These are phyloP conservation scores for Acronicta leporina DNA, from an alignment of 2,888 invertebrate species.

Conservation along the genomic window DNA sequence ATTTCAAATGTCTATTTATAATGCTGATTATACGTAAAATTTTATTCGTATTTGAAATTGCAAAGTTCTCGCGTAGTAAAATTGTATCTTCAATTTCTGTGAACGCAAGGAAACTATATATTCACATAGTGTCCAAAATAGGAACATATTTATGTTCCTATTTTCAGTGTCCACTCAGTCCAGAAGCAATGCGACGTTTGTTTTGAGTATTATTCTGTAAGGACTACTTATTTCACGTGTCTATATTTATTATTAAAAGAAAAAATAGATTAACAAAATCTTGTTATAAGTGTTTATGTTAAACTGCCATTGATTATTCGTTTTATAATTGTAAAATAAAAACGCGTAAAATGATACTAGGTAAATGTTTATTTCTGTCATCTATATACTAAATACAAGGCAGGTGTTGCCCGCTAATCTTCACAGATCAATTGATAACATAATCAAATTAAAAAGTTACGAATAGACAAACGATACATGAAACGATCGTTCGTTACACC, in stretches of 20 bases:
- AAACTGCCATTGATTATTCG: conserved; percentile 23
- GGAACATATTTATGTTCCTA: too few species aligned
- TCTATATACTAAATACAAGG: conserved; percentile 83
- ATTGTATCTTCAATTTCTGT: too few species aligned
- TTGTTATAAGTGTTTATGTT: too few species aligned
- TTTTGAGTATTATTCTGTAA: background rate
- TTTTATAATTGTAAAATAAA: conserved; percentile 55
- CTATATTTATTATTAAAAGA: too few species aligned
- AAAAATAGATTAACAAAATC: background rate
- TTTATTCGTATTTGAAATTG: too few species aligned
- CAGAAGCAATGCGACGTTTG: background rate
- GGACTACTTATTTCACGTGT: too few species aligned
- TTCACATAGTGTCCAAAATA: too few species aligned
- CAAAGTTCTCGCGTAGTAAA: too few species aligned
- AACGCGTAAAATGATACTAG: conserved; percentile 74
- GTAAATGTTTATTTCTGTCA: conserved; percentile 85
- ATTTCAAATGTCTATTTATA: too few species aligned
- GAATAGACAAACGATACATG: conserved; percentile 45
- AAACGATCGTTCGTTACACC: conserved; percentile 53
- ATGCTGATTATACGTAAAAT: too few species aligned
- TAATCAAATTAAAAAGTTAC: conserved; percentile 54
- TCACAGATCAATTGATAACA: conserved; percentile 76
- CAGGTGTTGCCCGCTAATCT: conserved; percentile 71
- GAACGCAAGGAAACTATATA: too few species aligned
- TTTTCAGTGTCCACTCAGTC: too few species aligned